These are phyloP conservation scores for Anoura caudifer DNA, from an alignment of 2,113 vertebrate species.

Conservation along the genomic window DNA sequence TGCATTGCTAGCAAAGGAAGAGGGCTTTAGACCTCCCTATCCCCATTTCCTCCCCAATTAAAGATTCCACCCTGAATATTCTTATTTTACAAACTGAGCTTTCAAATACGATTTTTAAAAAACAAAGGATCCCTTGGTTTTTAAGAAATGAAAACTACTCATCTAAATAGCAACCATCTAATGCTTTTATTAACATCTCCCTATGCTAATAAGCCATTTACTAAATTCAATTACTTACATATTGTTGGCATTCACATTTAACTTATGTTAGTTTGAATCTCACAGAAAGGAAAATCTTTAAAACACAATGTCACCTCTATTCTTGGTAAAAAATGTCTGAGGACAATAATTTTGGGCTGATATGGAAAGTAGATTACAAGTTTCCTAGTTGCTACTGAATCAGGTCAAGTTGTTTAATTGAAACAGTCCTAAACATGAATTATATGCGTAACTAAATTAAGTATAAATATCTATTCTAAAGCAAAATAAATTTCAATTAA, in stretches of 20 bases:
- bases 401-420: background rate
- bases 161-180: background rate
- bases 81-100: constrained; percentile 15
- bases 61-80: background rate
- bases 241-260: constrained; percentile 20
- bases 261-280: constrained; percentile 27
- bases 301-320: background rate
- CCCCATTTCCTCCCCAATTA: background rate
- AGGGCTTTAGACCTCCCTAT: background rate
- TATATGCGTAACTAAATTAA: constrained; percentile 4
- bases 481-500: background rate
- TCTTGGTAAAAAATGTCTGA: constrained; percentile 4
- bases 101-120: constrained; percentile 26
- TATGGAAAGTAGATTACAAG: background rate
- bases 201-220: background rate
- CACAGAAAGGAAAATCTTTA: constrained; percentile 6
- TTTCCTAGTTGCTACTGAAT: background rate
- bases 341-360: background rate
- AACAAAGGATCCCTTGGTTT: background rate
- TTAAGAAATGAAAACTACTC: background rate
- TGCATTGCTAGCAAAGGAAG: background rate
- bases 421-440: background rate
- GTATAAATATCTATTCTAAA: background rate
- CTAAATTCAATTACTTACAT: constrained; percentile 16
- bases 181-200: constrained; percentile 20